Base-by-base conservation (phyloP, 53 echinoderm and acorn worm genomes). In the Actinopyga echinites region DNA sequence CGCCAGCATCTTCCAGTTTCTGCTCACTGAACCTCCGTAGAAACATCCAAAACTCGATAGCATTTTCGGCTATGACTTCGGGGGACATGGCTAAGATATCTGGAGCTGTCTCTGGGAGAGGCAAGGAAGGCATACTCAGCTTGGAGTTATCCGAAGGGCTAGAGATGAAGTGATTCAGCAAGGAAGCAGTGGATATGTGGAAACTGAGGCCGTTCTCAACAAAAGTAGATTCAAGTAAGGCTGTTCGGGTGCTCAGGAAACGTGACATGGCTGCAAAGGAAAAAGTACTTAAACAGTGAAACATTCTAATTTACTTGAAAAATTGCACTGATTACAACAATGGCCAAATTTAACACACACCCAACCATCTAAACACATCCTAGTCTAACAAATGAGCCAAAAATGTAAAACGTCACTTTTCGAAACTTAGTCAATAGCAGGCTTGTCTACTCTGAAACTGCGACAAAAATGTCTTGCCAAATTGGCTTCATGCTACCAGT, bases 21-120 rank as follows among this genome's bases (percentile, higher is more conserved):
- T 91, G 86, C 59, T 96, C 96, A 25, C 83, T 73, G 66, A 95
- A 99, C 64, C 99, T 66, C 45, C 94, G 57, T 71, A 95, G 66
- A 79, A 95, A 94, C 85, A 90, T 92, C 66, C 92, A 68, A 68
- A 90, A 99, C 45, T 92, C 90, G 64, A 83, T 88, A 30, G 94
- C 74, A 60, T 99, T 99, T 67, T 99, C 95, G 6, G 92, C 99
- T 19, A 99, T 85, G 77, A 90, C 84, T 58, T 94, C 99, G 1
- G 99, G 94, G 44, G 95, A 75, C 28, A 79, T 82, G 28, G 86
- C 85, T n/a, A 99, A 83, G 44, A 68, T 55, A 4, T 74, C 62
- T 0, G 91, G 89, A 38, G 83, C 81, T 25, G 57, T 75, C 1
- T 79, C 78, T 23, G 90, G 90, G 1, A 92, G 82, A n/a, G 95